Evolutionary conservation across 2,888 invertebrate genomes (phyloP).

Genomic region (Phania funesta): DNA sequence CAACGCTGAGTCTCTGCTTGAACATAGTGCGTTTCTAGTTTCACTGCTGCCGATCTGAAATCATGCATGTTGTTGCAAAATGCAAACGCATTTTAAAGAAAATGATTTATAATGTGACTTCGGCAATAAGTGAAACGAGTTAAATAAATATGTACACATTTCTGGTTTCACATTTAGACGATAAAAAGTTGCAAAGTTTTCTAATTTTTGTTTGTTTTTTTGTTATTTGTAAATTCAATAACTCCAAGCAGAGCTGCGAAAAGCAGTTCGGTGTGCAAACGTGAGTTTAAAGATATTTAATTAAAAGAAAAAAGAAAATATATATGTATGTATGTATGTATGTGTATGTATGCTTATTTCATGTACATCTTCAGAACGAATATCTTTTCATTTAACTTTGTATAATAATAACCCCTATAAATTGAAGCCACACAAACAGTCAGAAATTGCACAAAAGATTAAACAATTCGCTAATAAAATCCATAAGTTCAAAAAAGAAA

Average conservation of each 20-base stretch:
- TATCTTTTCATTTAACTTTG: too few relatives aligned
- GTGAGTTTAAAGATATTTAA: too few relatives aligned
- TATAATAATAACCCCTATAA: too few relatives aligned
- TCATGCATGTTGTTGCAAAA: slow-evolving; percentile 41
- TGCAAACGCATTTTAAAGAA: slow-evolving; percentile 50
- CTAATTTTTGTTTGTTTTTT: not conserved
- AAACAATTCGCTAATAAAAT: too few relatives aligned
- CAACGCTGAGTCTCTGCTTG: too few relatives aligned
- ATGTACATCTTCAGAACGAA: too few relatives aligned
- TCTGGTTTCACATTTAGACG: not conserved
- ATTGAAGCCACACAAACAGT: too few relatives aligned
- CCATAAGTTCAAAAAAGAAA: too few relatives aligned
- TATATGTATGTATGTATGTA: not conserved
- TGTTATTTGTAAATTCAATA: too few relatives aligned
- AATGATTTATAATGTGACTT: slow-evolving; percentile 54
- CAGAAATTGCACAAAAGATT: too few relatives aligned
- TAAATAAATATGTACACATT: not conserved
- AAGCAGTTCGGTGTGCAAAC: too few relatives aligned
- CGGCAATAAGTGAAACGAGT: slow-evolving; percentile 29
- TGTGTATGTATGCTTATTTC: not conserved
- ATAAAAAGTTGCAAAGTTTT: slow-evolving; percentile 20
- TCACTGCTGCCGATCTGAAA: not conserved
- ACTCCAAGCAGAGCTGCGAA: too few relatives aligned
- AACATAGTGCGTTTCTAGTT: slow-evolving; percentile 46
- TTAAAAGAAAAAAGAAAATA: not conserved